Evolutionary conservation across 2,113 vertebrate genomes (phyloP), one percentile per base, ranked within the genome.

Genomic region (Sitta europaea): DNA sequence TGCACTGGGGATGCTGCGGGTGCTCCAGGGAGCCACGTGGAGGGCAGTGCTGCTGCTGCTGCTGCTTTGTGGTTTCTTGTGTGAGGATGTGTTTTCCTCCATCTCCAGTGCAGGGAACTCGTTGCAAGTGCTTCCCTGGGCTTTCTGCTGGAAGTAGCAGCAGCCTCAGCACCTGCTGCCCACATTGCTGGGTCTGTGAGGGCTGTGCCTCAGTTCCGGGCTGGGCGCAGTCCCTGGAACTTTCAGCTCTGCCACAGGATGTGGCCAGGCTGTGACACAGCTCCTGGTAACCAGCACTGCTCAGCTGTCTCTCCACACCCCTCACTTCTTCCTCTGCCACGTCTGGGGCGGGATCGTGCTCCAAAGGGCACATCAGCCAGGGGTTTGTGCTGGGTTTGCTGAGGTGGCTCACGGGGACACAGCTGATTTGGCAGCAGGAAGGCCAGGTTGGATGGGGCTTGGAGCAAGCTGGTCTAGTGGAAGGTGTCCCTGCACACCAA

Each of bases 181-280:
- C 92, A 73, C 82, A 29, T 38, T 78, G 88, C 10, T 47, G 18
- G 8, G 5, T 22, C 4, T 0, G 1, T 2, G 12, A 11, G 63
- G 45, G 47, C 73, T 0, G 12, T 68, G 62, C 54, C 62, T 86
- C 3, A 0, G 18, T 45, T 61, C 38, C 0, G 6, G 48, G 73
- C 33, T 31, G 48, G 51, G 74, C 1, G 0, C 73, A 48, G 72
- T 11, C 33, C 9, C 72, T 43, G 3, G 22, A 45, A 35, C 91
- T 85, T 84, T 91, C 27, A 2, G 45, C 62, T 19, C 5, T 28
- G 31, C 45, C 8, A 55, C 94, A 95, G 97, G 97, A 97, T 97
- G 97, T 96, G 96, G 97, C 40, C 47, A 75, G 55, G 73, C 86
- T n/a, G 72, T 94, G 95, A 93, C 92, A 87, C 75, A 59, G 76